Conservation (phyloP, 1,140 invertebrate species). For the Drosophila sechellia region DNA sequence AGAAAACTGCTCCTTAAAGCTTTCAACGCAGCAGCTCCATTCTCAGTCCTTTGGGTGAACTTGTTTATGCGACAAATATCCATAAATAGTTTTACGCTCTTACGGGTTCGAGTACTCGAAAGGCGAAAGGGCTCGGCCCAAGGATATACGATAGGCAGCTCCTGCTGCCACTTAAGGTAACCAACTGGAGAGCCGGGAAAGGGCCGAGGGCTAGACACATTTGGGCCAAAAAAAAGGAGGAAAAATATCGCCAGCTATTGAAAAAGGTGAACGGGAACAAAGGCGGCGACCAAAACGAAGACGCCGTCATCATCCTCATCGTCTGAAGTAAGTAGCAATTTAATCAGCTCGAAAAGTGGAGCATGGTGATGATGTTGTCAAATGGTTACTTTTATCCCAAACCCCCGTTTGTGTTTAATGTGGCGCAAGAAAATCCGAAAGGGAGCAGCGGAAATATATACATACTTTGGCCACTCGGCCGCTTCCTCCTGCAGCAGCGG, state of each 20-base stretch:
- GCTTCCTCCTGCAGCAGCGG: slow-evolving; percentile 42
- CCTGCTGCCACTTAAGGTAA: slow-evolving; percentile 65
- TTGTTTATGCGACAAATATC: slow-evolving; percentile 80
- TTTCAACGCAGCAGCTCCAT: slow-evolving; percentile 14
- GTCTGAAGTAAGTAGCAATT: slow-evolving; percentile 69
- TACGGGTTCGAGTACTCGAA: slow-evolving; percentile 47
- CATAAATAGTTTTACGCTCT: slow-evolving; percentile 79
- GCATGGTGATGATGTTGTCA: slow-evolving; percentile 75
- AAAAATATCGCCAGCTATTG: slow-evolving; percentile 40
- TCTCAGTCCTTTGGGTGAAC: slow-evolving; percentile 56
- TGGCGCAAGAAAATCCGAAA: slow-evolving; percentile 60
- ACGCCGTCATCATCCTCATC: slow-evolving; percentile 36
- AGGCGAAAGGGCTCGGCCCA: slow-evolving; percentile 37
- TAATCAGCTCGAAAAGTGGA: slow-evolving; percentile 59
- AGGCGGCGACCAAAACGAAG: slow-evolving; percentile 56
- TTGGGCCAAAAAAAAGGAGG: slow-evolving; percentile 51
- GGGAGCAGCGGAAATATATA: slow-evolving; percentile 57
- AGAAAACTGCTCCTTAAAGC: slow-evolving; percentile 60
- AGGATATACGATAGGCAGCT: slow-evolving; percentile 39
- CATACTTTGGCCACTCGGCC: slow-evolving; percentile 43
- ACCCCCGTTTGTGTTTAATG: slow-evolving; percentile 62
- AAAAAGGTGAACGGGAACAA: slow-evolving; percentile 63
- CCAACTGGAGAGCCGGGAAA: slow-evolving; percentile 15
- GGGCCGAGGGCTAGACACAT: slow-evolving; percentile 69
- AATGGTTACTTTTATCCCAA: slow-evolving; percentile 52